These are phyloP conservation scores for Nebria brevicollis DNA, from an alignment of 2,888 invertebrate species.

Conservation along the genomic window DNA sequence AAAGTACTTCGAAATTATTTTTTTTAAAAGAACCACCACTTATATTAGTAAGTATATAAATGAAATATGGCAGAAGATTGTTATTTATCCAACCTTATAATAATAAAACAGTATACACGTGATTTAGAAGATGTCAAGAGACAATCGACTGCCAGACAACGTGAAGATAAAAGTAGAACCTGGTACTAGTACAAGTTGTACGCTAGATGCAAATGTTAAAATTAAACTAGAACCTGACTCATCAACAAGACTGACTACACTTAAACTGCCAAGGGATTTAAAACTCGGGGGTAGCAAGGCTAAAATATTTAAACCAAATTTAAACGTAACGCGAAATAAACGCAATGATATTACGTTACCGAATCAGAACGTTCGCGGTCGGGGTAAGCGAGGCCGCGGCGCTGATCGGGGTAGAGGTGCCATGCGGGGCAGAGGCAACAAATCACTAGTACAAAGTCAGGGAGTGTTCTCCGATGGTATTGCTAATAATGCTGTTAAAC, in stretches of 20 bases:
- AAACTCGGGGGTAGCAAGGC: conserved; percentile 37
- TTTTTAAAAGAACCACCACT: too few species aligned
- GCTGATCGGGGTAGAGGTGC: conserved; percentile 39
- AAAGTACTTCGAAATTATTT: too few species aligned
- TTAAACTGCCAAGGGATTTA: conserved; percentile 34
- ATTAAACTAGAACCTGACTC: conserved; percentile 40
- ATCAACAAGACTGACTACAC: conserved; percentile 35
- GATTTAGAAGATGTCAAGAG: background rate
- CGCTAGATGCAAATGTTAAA: background rate
- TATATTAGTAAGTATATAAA: background rate
- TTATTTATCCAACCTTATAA: background rate
- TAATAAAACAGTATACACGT: background rate
- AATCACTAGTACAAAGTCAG: conserved; percentile 27
- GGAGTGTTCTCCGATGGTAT: conserved; percentile 43
- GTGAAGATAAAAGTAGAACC: conserved; percentile 41
- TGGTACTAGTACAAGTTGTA: conserved; percentile 29
- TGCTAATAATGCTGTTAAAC: conserved; percentile 25
- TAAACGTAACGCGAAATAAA: conserved; percentile 34
- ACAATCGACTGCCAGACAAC: conserved; percentile 26
- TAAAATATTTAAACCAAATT: conserved; percentile 40
- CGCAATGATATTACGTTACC: conserved; percentile 1
- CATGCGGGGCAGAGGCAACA: conserved; percentile 21
- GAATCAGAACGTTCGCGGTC: background rate
- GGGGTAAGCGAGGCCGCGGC: conserved; percentile 33
- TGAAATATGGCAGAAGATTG: background rate